Evolutionary conservation across 2,888 invertebrate species (phyloP).

Genomic region (Synanthedon tipuliformis): DNA sequence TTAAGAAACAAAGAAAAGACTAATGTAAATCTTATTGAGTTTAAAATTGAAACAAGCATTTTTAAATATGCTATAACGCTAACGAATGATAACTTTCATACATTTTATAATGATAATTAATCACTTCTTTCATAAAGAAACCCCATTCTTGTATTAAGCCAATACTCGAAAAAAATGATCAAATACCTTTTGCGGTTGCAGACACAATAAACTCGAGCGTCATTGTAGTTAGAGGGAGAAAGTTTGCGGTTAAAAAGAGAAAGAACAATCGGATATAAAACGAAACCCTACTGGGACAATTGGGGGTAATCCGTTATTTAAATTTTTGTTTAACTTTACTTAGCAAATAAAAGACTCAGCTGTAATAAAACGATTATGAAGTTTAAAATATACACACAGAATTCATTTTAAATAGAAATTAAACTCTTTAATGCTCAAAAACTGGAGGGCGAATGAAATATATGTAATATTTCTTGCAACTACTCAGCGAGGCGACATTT

Average conservation of each 20-base stretch:
- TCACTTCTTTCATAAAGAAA: constrained; percentile 24
- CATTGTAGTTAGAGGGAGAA: constrained; percentile 14
- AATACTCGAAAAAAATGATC: constrained; percentile 23
- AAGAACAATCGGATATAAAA: background rate
- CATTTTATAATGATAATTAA: too few species aligned
- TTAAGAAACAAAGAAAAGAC: too few species aligned
- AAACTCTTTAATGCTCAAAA: too few species aligned
- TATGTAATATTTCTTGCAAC: too few species aligned
- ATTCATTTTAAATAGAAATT: too few species aligned
- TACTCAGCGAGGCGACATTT: too few species aligned
- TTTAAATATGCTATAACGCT: too few species aligned
- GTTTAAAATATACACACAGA: background rate
- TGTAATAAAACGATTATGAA: background rate
- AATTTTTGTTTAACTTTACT: background rate
- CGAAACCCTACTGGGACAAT: background rate
- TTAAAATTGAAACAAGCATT: too few species aligned
- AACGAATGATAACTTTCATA: too few species aligned
- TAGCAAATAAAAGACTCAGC: background rate
- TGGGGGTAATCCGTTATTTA: background rate
- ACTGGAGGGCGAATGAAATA: too few species aligned
- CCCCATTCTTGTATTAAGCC: constrained; percentile 29
- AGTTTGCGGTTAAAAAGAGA: background rate
- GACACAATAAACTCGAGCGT: constrained; percentile 29
- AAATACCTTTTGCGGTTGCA: constrained; percentile 26
- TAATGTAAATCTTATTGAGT: too few species aligned